These are phyloP conservation scores for Papilio machaon DNA, from an alignment of 1,140 invertebrate species.

Conservation along the genomic window DNA sequence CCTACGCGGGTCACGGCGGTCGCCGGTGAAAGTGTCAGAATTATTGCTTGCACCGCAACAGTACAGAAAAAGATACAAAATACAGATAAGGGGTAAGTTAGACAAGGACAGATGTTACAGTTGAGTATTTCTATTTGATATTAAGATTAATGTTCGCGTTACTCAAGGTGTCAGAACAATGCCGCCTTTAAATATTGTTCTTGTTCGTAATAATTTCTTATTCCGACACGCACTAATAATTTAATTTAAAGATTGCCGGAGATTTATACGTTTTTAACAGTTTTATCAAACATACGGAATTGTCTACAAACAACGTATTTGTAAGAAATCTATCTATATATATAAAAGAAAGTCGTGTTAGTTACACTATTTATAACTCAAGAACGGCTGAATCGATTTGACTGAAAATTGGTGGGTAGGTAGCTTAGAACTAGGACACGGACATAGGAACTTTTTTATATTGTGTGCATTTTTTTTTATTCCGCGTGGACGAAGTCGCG, in stretches of 20 bases:
- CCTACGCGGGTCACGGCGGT: slow-evolving; percentile 41
- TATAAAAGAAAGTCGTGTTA: too few species aligned
- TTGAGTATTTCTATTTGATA: slow-evolving; percentile 43
- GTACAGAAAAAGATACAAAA: slow-evolving; percentile 29
- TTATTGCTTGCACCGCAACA: slow-evolving; percentile 49
- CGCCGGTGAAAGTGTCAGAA: slow-evolving; percentile 68
- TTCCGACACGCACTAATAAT: slow-evolving; percentile 21
- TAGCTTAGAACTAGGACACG: too few species aligned
- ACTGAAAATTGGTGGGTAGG: too few species aligned
- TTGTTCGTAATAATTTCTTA: slow-evolving; percentile 16
- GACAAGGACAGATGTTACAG: slow-evolving; percentile 39
- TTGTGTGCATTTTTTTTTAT: too few species aligned
- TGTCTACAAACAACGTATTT: background rate
- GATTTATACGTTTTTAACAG: slow-evolving; percentile 24
- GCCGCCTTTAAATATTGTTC: slow-evolving; percentile 36
- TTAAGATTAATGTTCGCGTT: slow-evolving; percentile 58
- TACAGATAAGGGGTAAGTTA: slow-evolving; percentile 29
- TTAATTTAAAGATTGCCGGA: slow-evolving; percentile 17
- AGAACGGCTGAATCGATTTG: too few species aligned
- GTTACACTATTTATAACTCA: too few species aligned
- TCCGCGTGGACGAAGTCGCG: too few species aligned
- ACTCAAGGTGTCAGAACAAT: slow-evolving; percentile 41
- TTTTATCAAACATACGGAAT: background rate
- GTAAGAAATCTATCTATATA: background rate
- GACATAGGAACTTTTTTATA: too few species aligned